Conservation (phyloP, 2,888 invertebrate genomes). For the Heliconius erato region DNA sequence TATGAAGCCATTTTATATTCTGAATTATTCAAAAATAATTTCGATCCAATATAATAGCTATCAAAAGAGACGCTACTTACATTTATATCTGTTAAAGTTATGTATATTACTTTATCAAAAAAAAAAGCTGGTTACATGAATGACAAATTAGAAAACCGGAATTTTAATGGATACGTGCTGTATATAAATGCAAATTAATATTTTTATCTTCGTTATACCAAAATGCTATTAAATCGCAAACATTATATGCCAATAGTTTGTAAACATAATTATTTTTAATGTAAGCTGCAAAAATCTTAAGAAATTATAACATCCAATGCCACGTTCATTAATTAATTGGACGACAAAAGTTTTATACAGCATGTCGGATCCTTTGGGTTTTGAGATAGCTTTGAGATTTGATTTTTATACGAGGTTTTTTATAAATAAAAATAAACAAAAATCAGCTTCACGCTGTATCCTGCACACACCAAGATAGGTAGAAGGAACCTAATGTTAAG, state of each 20-base stretch:
- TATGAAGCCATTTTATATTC: not conserved
- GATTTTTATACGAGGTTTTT: not conserved
- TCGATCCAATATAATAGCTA: no score
- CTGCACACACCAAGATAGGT: no score
- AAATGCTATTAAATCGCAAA: not conserved
- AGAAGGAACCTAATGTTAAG: no score
- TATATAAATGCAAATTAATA: not conserved
- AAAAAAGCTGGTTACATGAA: not conserved
- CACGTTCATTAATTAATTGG: not conserved
- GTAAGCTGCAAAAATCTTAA: not conserved
- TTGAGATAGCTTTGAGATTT: not conserved
- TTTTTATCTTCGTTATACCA: not conserved
- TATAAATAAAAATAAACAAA: not conserved
- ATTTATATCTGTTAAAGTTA: not conserved
- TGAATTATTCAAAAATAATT: not conserved
- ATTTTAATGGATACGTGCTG: not conserved
- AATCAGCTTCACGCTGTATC: no score
- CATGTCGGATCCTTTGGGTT: not conserved
- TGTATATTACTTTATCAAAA: not conserved
- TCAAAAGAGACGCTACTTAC: no score
- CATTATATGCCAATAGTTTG: not conserved
- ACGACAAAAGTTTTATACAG: not conserved
- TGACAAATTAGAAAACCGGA: constrained; percentile 18
- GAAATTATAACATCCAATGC: not conserved
- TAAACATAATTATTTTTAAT: not conserved